phyloP scores from a whole-genome alignment of 2,888 invertebrate species.

The Anticlea derivata region DNA sequence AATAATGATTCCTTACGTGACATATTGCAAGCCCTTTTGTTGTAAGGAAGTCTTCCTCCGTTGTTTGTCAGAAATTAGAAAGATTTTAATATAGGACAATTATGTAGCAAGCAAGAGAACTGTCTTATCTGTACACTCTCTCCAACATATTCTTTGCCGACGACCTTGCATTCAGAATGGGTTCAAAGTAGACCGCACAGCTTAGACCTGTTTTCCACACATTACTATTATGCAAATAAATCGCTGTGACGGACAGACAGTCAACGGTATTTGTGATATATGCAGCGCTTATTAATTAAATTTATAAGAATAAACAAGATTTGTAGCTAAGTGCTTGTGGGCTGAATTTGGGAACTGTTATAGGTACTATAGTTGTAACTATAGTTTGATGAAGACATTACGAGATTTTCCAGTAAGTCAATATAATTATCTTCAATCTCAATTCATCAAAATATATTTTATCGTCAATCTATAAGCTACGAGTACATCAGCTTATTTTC shows the following conservation, averaged over 20 bases:
- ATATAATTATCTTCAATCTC: no score
- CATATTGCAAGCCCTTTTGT: no score
- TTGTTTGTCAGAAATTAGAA: no score
- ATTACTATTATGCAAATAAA: slow-evolving; percentile 25
- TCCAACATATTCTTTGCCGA: slow-evolving; percentile 4
- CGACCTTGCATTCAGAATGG: slow-evolving; percentile 25
- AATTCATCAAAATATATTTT: no score
- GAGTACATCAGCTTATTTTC: no score
- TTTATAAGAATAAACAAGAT: not conserved
- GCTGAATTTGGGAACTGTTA: not conserved
- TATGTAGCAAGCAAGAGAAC: not conserved
- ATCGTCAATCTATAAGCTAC: no score
- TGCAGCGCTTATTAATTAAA: slow-evolving; percentile 3
- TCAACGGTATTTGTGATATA: slow-evolving; percentile 18
- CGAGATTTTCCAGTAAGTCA: no score
- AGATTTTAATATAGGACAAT: no score
- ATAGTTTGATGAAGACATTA: not conserved
- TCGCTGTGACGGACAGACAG: slow-evolving; percentile 9
- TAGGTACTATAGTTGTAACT: no score
- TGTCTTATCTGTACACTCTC: slow-evolving; percentile 4
- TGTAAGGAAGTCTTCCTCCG: no score
- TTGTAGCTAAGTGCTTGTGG: not conserved
- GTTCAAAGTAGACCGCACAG: slow-evolving; percentile 22
- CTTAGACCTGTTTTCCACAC: slow-evolving; percentile 17
- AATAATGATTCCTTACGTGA: no score